These are phyloP conservation scores for Myoxocephalus aenaeus DNA, from an alignment of 2,797 vertebrate genomes.

Conservation along the genomic window DNA sequence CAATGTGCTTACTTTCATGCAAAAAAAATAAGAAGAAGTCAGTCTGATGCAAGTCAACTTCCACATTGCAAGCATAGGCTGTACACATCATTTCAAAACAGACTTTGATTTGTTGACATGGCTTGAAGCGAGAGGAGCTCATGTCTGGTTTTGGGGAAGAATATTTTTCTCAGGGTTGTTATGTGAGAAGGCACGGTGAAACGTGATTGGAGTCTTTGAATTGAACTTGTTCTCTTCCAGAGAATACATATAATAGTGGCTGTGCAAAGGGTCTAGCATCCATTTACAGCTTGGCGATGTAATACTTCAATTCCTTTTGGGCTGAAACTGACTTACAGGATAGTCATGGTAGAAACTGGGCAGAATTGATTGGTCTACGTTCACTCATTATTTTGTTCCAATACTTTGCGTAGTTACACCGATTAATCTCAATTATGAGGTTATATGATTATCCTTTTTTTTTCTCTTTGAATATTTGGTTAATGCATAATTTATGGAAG, in stretches of 20 bases:
- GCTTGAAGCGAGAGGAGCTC: slow-evolving; percentile 19
- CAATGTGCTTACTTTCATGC: slow-evolving; percentile 23
- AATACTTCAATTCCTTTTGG: neutral
- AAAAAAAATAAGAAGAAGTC: neutral
- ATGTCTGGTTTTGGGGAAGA: slow-evolving; percentile 12
- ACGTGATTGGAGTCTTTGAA: slow-evolving; percentile 20
- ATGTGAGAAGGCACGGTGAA: neutral
- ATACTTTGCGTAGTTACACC: no score
- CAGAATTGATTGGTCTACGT: neutral
- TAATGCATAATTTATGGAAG: neutral
- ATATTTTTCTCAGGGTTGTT: slow-evolving; percentile 11
- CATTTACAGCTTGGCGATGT: neutral
- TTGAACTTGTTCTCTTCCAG: neutral
- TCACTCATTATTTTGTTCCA: no score
- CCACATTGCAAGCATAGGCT: neutral
- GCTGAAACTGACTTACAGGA: slow-evolving; percentile 4
- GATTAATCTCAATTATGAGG: neutral
- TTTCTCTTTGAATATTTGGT: neutral
- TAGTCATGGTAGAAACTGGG: neutral
- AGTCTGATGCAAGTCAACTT: slow-evolving; percentile 23
- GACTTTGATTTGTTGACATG: slow-evolving; percentile 46
- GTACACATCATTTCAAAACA: slow-evolving; percentile 25
- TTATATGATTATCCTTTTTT: neutral
- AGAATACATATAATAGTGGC: neutral
- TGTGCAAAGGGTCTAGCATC: neutral